phyloP scores from a whole-genome alignment of 2,113 vertebrate genomes.

The Tricholaema leucomelas region DNA sequence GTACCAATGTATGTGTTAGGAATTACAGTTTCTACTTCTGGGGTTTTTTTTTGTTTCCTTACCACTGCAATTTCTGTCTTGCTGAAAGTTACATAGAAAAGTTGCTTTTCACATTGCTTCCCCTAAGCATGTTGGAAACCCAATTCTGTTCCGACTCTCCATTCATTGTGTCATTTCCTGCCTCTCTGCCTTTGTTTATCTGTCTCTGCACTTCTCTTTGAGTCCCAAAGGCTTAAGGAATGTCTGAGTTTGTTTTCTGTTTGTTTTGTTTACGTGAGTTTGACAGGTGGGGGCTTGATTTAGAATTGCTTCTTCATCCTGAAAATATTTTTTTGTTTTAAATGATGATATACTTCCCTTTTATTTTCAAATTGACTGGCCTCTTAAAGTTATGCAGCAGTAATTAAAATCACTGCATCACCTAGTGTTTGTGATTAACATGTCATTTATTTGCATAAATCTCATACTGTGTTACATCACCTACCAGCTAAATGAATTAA shows the following conservation, averaged over 20 bases:
- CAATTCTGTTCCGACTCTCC: neutral
- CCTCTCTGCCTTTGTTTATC: neutral
- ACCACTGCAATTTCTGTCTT: neutral
- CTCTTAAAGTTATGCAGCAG: neutral
- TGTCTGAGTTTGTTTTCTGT: neutral
- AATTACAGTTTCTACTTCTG: neutral
- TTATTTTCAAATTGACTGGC: neutral
- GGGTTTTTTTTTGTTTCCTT: neutral
- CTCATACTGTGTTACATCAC: fast-evolving
- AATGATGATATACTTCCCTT: neutral
- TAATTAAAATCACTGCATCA: neutral
- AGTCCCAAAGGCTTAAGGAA: neutral
- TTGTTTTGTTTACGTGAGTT: neutral
- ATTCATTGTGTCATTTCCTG: neutral
- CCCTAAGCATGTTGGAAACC: neutral
- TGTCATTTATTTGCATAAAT: neutral
- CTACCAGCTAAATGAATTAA: neutral
- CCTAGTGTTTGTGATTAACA: neutral
- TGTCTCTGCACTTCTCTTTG: neutral
- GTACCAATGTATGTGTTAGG: neutral
- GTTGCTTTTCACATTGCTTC: neutral
- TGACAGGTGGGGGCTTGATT: neutral
- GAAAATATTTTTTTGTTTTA: neutral
- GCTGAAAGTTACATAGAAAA: neutral
- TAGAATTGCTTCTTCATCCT: neutral